A percentile compares a stretch with the other conserved stretches of the same genome.
phyloP scores from a whole-genome alignment of 2,888 invertebrate genomes.

The Limnephilus auricula region DNA sequence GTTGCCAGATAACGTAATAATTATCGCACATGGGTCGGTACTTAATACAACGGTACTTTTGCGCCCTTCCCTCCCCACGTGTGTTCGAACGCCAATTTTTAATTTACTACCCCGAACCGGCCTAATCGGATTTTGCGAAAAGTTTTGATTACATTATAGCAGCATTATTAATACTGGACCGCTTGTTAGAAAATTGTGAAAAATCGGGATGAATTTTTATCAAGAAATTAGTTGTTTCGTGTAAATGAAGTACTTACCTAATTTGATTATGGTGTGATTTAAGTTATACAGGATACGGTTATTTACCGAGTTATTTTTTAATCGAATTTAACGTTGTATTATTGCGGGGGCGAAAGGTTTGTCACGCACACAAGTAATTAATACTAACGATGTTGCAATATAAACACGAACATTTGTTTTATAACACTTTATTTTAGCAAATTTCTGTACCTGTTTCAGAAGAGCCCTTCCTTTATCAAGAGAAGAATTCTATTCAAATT shows the following conservation, averaged over 20 bases:
- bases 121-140: conserved; percentile 43
- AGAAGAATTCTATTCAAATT: too few species aligned
- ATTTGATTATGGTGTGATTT: background rate
- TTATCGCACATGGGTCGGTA: conserved; percentile 18
- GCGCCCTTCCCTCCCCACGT: background rate
- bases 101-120: conserved; percentile 31
- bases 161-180: background rate
- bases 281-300: background rate
- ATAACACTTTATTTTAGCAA: too few species aligned
- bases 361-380: background rate
- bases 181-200: conserved; percentile 17
- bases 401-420: background rate
- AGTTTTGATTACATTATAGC: conserved; percentile 42
- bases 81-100: conserved; percentile 32
- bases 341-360: background rate
- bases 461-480: too few species aligned
- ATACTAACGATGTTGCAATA: background rate
- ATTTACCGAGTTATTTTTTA: background rate
- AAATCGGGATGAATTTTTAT: conserved; percentile 3
- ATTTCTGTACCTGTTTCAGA: too few species aligned
- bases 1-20: conserved; percentile 51
- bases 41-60: background rate
- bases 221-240: background rate
- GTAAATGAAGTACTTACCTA: background rate
- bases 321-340: background rate